These are phyloP conservation scores for Hemiscyllium ocellatum DNA, from an alignment of 2,113 vertebrate genomes.

Conservation along the genomic window DNA sequence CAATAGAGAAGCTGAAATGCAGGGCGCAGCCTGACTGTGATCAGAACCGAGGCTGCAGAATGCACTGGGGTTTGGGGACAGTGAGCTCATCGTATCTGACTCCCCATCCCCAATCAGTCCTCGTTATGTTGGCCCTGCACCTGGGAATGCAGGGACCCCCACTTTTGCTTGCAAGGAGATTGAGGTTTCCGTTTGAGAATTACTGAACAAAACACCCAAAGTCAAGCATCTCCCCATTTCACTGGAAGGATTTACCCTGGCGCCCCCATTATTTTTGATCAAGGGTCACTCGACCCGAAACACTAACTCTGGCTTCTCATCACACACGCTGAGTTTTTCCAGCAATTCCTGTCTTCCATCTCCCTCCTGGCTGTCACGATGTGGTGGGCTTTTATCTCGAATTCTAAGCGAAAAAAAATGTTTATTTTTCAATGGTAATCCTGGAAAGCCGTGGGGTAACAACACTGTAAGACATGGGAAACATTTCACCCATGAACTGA, in stretches of 20 bases:
- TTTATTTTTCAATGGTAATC: background rate
- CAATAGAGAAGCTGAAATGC: slow-evolving; percentile 19
- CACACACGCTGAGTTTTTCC: too few species aligned
- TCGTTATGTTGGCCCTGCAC: background rate
- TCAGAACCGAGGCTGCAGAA: background rate
- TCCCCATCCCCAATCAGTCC: background rate
- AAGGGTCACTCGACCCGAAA: too few species aligned
- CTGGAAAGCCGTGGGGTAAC: background rate
- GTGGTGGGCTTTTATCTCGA: background rate
- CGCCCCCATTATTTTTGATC: background rate
- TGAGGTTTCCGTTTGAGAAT: background rate
- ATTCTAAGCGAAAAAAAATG: background rate
- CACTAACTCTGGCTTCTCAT: too few species aligned
- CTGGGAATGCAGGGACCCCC: background rate
- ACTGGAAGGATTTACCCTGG: background rate
- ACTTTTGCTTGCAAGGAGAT: background rate
- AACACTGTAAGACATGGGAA: background rate
- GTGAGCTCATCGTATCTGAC: background rate
- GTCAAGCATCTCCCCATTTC: background rate
- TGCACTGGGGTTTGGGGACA: background rate
- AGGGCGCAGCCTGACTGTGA: background rate
- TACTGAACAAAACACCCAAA: background rate
- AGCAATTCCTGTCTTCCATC: background rate
- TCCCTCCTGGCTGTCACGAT: background rate
- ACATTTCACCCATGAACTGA: background rate